Evolutionary conservation across 2,797 vertebrate genomes (phyloP), one percentile per base, ranked within the genome.

Genomic region (Coregonus ussuriensis): DNA sequence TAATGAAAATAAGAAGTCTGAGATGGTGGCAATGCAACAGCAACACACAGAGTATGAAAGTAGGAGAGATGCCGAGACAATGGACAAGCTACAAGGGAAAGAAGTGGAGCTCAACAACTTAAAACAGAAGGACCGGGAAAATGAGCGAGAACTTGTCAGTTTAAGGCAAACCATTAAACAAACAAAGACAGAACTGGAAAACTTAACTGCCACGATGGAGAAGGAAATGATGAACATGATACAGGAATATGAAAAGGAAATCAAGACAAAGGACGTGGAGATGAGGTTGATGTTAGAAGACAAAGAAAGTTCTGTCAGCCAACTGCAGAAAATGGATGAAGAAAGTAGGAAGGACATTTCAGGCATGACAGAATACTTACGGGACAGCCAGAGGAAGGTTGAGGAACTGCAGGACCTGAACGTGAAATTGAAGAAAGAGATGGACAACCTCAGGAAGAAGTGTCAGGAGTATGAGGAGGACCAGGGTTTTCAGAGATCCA

Each of bases 211-310:
- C 4, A 86, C 74, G 74, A 88, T 93, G 84, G 91, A 93, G 11
- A 85, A 77, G 11, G 92, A 93, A 83, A 91, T 75, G 78, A 91
- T 82, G 0, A 86, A 74, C 76, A 85, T 92, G 87, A 93, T 90
- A 69, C 77, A 70, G 33, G 81, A 73, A 1, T 86, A 93, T 0
- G 92, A 94, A 31, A 84, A 76, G 37, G 87, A 89, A 78, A 77
- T 91, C 0, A 54, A 72, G 3, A 79, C 68, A 4, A 84, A 51
- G 31, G 78, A 89, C 0, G 56, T 84, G 16, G 75, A 75, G 6
- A 18, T 77, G 0, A 85, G 88, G 7, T 71, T 72, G 0, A 5
- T 76, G 0, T 4, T 74, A 0, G 75, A 81, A 31, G 85, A 88
- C 70, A 92, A 82, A 14, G 89, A 91, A 0, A 2, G 31, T 0